These are phyloP conservation scores for Drosophila kikkawai DNA, from an alignment of 1,140 invertebrate genomes.

Conservation along the genomic window DNA sequence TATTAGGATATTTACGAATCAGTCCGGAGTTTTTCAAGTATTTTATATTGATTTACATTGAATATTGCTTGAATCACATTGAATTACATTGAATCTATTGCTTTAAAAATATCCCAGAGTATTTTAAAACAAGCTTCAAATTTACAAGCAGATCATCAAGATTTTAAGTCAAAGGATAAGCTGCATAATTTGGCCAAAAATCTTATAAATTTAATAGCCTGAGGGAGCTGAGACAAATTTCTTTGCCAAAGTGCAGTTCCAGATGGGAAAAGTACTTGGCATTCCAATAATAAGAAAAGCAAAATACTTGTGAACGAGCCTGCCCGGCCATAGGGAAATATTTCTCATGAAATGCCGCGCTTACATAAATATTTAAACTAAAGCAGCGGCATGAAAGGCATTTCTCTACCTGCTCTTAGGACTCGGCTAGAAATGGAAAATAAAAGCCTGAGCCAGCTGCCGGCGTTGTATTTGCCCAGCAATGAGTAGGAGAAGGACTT, in stretches of 20 bases:
- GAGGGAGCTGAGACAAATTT: not conserved
- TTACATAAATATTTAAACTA: constrained; percentile 76
- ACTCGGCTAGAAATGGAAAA: constrained; percentile 40
- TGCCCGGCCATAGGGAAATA: constrained; percentile 58
- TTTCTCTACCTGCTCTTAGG: constrained; percentile 44
- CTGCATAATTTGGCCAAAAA: constrained; percentile 4
- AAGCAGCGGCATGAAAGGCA: constrained; percentile 58
- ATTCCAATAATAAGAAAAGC: constrained; percentile 66
- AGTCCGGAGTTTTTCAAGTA: too few species aligned
- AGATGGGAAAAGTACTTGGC: constrained; percentile 42
- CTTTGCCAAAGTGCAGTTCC: constrained; percentile 15
- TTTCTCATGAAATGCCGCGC: constrained; percentile 67
- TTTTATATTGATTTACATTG: too few species aligned
- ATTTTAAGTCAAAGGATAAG: not conserved
- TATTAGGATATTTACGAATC: not conserved
- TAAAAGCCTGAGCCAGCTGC: constrained; percentile 66
- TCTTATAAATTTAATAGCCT: constrained; percentile 18
- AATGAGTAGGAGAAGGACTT: constrained; percentile 5
- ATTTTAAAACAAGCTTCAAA: not conserved
- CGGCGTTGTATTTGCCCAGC: constrained; percentile 33
- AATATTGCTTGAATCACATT: too few species aligned
- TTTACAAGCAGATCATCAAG: not conserved
- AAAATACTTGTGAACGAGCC: constrained; percentile 39
- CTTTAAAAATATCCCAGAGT: too few species aligned
- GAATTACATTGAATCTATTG: too few species aligned